These are phyloP conservation scores for Smittia sp. DNA, from an alignment of 2,888 invertebrate genomes.

Conservation along the genomic window DNA sequence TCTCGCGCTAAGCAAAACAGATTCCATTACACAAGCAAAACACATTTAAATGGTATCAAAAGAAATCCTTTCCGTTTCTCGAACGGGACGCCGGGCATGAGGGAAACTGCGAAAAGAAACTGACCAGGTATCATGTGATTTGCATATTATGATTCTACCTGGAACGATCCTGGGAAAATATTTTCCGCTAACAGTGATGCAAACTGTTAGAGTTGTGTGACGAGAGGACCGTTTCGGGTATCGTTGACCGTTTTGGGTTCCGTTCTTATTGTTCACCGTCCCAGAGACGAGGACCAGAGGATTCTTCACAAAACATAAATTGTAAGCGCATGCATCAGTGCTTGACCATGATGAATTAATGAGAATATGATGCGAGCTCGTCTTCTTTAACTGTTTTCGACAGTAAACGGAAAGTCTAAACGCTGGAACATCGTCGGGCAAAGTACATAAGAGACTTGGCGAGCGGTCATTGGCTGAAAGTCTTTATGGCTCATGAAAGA, in stretches of 20 bases:
- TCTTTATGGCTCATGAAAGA: not conserved
- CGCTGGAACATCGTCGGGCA: not conserved
- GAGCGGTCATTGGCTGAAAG: not conserved
- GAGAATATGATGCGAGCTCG: not conserved
- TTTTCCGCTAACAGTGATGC: slow-evolving; percentile 4
- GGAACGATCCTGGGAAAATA: slow-evolving; percentile 24
- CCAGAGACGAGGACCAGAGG: slow-evolving; percentile 7
- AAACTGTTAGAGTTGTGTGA: not conserved
- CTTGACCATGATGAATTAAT: slow-evolving; percentile 22
- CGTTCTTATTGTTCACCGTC: not conserved
- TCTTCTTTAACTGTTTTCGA: slow-evolving; percentile 19
- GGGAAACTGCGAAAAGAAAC: slow-evolving; percentile 16
- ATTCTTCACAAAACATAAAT: not conserved
- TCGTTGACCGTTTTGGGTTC: slow-evolving; percentile 18
- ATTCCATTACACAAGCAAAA: not conserved
- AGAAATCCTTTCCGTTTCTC: not conserved
- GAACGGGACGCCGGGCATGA: not conserved
- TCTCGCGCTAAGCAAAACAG: not conserved
- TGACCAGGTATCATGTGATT: slow-evolving; percentile 37
- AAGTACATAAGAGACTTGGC: not conserved
- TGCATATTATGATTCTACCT: slow-evolving; percentile 33
- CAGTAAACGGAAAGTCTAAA: slow-evolving; percentile 17
- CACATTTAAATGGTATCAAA: not conserved
- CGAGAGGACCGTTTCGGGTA: not conserved
- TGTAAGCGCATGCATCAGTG: slow-evolving; percentile 35